Conservation (phyloP, 2,113 vertebrate genomes). For the Melozone crissalis region DNA sequence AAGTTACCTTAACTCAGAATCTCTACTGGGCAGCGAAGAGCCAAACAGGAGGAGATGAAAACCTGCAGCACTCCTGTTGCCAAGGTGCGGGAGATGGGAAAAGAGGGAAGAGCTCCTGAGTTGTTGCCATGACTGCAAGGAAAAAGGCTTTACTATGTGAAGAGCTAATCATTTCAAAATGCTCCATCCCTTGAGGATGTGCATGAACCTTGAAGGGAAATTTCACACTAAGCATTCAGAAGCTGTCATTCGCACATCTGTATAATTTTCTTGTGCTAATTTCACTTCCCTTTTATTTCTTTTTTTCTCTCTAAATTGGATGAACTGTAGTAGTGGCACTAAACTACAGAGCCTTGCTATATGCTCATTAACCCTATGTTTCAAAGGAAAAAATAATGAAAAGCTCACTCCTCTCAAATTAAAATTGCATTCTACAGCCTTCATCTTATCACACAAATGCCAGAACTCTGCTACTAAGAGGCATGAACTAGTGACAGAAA, state of each 20-base stretch:
- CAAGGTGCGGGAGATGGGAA: conserved; percentile 37
- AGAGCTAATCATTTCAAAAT: conserved; percentile 57
- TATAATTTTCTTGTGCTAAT: conserved; percentile 46
- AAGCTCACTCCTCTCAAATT: background rate
- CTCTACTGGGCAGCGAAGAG: conserved; percentile 54
- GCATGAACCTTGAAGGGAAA: conserved; percentile 50
- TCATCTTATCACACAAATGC: conserved; percentile 32
- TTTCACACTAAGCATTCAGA: conserved; percentile 55
- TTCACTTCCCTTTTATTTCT: conserved; percentile 25
- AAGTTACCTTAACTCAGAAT: background rate
- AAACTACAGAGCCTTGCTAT: background rate
- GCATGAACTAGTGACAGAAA: background rate
- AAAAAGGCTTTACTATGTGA: conserved; percentile 55
- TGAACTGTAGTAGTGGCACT: conserved; percentile 6
- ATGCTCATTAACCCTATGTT: conserved; percentile 12
- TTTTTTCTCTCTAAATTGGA: conserved; percentile 32
- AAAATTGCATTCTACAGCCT: conserved; percentile 6
- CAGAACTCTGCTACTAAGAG: conserved; percentile 14
- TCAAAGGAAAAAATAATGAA: conserved; percentile 41
- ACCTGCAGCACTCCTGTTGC: conserved; percentile 67
- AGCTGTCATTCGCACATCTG: conserved; percentile 38
- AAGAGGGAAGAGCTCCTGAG: conserved; percentile 41
- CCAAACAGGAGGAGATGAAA: conserved; percentile 61
- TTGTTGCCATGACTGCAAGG: conserved; percentile 76
- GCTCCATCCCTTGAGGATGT: conserved; percentile 58